Evolutionary conservation across 1,140 invertebrate genomes (phyloP), one percentile per base, ranked within the genome.

Genomic region (Zaprionus africanus): DNA sequence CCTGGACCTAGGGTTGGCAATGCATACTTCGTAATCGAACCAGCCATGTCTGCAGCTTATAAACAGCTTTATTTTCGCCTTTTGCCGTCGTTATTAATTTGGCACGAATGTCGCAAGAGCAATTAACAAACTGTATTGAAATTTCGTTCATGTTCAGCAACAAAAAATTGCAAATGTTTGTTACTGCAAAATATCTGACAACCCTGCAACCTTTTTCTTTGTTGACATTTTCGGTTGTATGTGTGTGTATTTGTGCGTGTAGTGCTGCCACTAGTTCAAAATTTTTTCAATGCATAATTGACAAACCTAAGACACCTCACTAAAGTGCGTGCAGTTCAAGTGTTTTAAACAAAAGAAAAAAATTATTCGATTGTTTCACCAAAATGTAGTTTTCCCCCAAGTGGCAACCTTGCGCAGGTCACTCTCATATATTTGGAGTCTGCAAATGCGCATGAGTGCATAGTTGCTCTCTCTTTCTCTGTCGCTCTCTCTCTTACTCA

Each of bases 1-100:
- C 70, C 70, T 77, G 63, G 70, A 71, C 49, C 66, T 81, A 84
- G 82, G 82, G 82, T 84, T 84, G 75, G 69, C 82, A 68, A 72
- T 59, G 57, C 58, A 36, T 36, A 22, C 51, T 67, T n/a, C 15
- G 26, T 64, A 59, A n/a, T 36, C 36, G 70, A 64, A 53, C 36
- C 4, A 76, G 28, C 28, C 15, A 46, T 63, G 34, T 54, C 43
- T 34, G 4, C 12, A 53, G 53, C 26, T 24, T 31, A 9, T 31
- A 58, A 36, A 53, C n/a, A n/a, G 31, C 15, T 36, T 19, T 2
- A 36, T 54, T 41, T 34, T 19, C 2, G 12, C 5, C 1, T 43
- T 17, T 62, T 58, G 9, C 26, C 2, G 36, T 19, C n/a, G 34
- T n/a, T 38, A 11, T 12, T 34, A 19, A 22, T 11, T 43, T 13